A percentile compares a stretch with the other conserved stretches of the same genome.
These are phyloP conservation scores for Hiodon tergisus DNA, from an alignment of 2,113 vertebrate genomes.

Conservation along the genomic window DNA sequence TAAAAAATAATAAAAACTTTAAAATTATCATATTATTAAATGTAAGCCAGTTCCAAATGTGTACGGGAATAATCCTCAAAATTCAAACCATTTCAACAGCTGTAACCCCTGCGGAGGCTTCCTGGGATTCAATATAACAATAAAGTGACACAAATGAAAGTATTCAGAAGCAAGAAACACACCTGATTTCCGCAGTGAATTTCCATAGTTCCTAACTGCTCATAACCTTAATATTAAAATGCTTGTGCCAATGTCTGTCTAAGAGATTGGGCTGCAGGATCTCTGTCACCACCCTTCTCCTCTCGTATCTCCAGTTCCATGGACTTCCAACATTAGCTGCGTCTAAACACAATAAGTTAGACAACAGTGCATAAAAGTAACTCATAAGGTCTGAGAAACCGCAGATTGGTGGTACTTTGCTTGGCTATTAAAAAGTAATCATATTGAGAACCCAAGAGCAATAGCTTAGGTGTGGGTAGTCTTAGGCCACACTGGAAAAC, in stretches of 20 bases:
- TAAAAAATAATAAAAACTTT: no score
- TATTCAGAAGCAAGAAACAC: no score
- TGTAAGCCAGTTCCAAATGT: no score
- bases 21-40: no score
- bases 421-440: not conserved
- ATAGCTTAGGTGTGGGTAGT: slow-evolving; percentile 9
- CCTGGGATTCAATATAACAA: no score
- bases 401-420: slow-evolving; percentile 2
- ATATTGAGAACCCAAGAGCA: not conserved
- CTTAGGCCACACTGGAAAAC: not conserved
- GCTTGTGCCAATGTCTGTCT: slow-evolving; percentile 76
- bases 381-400: not conserved
- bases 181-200: no score
- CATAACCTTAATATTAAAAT: slow-evolving; percentile 83
- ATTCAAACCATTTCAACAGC: no score
- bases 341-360: not conserved
- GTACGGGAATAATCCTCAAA: no score
- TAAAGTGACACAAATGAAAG: no score
- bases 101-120: no score
- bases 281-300: slow-evolving; percentile 66
- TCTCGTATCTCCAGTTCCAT: slow-evolving; percentile 50
- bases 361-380: slow-evolving; percentile 50
- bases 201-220: no score
- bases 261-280: slow-evolving; percentile 70
- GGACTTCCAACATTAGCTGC: not conserved